phyloP scores from a whole-genome alignment of 2,888 invertebrate species.

The Callinectes sapidus region DNA sequence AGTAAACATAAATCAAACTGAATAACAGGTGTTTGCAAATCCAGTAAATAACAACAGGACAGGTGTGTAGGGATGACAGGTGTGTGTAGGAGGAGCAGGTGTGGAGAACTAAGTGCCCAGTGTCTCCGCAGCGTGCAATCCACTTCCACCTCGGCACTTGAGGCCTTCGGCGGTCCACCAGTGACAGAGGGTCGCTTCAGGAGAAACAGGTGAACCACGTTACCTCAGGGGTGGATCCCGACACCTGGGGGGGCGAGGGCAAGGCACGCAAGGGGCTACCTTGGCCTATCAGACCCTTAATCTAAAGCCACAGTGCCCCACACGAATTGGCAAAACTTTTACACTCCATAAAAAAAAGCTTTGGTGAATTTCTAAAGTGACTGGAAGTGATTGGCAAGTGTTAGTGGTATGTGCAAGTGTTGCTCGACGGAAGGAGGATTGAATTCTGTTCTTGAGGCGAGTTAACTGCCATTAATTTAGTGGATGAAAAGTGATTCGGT shows the following conservation, averaged over 20 bases:
- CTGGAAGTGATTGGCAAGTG: not conserved
- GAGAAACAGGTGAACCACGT: constrained; percentile 52
- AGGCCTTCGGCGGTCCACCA: constrained; percentile 45
- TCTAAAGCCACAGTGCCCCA: not conserved
- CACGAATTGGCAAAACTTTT: not conserved
- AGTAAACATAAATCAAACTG: no score
- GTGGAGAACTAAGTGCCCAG: not conserved
- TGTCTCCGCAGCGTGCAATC: constrained; percentile 62
- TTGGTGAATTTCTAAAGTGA: not conserved
- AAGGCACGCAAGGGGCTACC: not conserved
- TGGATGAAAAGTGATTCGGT: no score
- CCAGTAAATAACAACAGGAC: not conserved
- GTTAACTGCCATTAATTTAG: no score
- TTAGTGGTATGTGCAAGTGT: not conserved
- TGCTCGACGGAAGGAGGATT: not conserved
- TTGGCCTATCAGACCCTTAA: not conserved
- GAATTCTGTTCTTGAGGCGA: no score
- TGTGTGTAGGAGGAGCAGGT: constrained; percentile 19
- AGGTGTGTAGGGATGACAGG: constrained; percentile 23
- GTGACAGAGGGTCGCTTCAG: constrained; percentile 48
- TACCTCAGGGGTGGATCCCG: constrained; percentile 43
- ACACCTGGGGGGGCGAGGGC: not conserved
- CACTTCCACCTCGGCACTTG: constrained; percentile 65
- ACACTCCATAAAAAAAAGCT: not conserved
- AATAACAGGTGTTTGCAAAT: not conserved